Conservation (phyloP, 2,797 vertebrate genomes). For the Lacerta viridis region DNA sequence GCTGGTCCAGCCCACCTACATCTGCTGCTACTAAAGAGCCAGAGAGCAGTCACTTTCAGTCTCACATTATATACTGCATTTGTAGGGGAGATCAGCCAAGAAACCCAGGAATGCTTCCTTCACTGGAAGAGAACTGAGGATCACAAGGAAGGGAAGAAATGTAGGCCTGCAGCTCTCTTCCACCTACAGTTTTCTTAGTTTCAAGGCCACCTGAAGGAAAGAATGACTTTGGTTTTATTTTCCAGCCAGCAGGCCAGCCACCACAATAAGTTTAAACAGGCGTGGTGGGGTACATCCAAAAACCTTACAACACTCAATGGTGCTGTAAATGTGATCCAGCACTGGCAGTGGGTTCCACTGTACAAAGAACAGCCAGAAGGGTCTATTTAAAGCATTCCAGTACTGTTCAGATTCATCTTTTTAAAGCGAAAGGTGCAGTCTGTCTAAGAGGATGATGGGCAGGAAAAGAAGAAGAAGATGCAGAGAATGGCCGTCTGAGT, state of each 20-base stretch:
- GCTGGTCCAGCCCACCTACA: not conserved
- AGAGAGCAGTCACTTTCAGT: not conserved
- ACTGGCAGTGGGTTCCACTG: not conserved
- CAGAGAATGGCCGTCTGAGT: no score
- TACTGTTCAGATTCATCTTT: not conserved
- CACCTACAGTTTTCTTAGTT: not conserved
- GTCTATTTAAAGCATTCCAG: not conserved
- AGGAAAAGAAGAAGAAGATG: not conserved
- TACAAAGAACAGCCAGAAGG: not conserved
- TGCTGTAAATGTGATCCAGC: not conserved
- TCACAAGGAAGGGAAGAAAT: not conserved
- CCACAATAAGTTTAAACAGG: not conserved
- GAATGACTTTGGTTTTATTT: not conserved
- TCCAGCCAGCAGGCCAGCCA: not conserved
- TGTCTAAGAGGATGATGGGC: slow-evolving; percentile 14
- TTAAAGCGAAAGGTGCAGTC: not conserved
- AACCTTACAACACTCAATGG: not conserved
- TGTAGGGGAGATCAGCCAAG: not conserved
- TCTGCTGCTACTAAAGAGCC: not conserved
- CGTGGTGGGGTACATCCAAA: not conserved
- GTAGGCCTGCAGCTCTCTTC: not conserved
- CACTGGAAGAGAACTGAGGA: not conserved
- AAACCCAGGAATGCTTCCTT: not conserved
- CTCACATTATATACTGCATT: not conserved
- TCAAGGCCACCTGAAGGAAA: not conserved